Percentiles rank a stretch among this genome's conserved stretches.
Evolutionary conservation across 2,797 vertebrate genomes (phyloP).

Genomic region (Hirundo rustica): DNA sequence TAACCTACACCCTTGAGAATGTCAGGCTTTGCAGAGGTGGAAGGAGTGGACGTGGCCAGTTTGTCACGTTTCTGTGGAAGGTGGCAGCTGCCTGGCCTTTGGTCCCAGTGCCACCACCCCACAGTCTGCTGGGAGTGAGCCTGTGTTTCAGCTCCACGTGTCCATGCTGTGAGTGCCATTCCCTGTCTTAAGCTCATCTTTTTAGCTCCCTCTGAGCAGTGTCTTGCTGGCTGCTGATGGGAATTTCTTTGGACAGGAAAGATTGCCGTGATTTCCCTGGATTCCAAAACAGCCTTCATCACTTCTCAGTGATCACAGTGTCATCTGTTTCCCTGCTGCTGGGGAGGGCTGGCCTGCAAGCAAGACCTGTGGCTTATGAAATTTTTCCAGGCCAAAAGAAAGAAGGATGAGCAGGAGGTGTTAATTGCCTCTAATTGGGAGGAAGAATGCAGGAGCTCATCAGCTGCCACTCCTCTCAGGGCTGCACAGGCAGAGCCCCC

Average conservation of each 20-base stretch:
- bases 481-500: background rate
- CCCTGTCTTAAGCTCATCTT: background rate
- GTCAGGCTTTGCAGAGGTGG: background rate
- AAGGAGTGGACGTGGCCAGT: fast-evolving
- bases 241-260: background rate
- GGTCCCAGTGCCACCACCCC: background rate
- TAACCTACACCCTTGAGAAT: fast-evolving
- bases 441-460: background rate
- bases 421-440: background rate
- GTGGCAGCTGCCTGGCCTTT: background rate
- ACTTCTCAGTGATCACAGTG: background rate
- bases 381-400: background rate
- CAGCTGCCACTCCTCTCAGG: background rate
- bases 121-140: background rate
- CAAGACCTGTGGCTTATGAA: background rate
- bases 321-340: background rate
- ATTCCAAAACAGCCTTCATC: background rate
- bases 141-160: background rate
- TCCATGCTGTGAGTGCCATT: background rate
- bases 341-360: background rate
- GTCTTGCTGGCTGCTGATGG: background rate
- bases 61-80: background rate
- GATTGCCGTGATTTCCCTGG: background rate
- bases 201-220: background rate
- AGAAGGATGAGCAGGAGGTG: background rate